Evolutionary conservation across 2,113 vertebrate genomes (phyloP).

Genomic region (Plecotus auritus): DNA sequence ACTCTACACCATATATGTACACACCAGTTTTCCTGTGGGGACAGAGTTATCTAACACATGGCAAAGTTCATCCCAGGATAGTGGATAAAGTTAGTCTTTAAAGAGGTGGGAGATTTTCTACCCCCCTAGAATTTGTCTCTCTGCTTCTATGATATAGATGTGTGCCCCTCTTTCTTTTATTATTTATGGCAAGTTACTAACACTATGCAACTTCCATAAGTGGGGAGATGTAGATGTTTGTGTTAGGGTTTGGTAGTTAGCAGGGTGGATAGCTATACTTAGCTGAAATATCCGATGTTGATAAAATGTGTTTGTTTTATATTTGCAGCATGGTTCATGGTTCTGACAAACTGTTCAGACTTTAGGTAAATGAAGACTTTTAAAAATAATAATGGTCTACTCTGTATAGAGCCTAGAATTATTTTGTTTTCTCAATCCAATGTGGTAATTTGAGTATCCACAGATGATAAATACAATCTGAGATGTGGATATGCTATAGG

Average conservation of each 20-base stretch:
- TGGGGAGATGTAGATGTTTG: background rate
- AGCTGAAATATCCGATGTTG: background rate
- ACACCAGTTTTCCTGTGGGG: background rate
- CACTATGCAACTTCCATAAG: background rate
- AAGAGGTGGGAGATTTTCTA: background rate
- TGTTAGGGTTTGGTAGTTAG: background rate
- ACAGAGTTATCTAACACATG: background rate
- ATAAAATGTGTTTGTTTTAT: background rate
- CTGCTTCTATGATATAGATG: background rate
- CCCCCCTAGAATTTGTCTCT: background rate
- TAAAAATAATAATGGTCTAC: background rate
- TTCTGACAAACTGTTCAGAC: background rate
- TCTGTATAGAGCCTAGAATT: background rate
- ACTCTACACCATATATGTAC: background rate
- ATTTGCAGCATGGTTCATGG: background rate
- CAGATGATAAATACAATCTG: background rate
- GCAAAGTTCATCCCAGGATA: background rate
- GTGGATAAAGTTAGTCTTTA: background rate
- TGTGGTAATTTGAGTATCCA: background rate
- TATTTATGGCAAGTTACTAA: background rate
- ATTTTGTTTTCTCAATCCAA: background rate
- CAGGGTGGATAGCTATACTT: rapidly evolving
- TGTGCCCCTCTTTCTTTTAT: background rate
- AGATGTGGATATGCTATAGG: background rate
- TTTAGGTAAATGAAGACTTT: background rate